phyloP scores from a whole-genome alignment of 2,113 vertebrate genomes.

The Eublepharis macularius region DNA sequence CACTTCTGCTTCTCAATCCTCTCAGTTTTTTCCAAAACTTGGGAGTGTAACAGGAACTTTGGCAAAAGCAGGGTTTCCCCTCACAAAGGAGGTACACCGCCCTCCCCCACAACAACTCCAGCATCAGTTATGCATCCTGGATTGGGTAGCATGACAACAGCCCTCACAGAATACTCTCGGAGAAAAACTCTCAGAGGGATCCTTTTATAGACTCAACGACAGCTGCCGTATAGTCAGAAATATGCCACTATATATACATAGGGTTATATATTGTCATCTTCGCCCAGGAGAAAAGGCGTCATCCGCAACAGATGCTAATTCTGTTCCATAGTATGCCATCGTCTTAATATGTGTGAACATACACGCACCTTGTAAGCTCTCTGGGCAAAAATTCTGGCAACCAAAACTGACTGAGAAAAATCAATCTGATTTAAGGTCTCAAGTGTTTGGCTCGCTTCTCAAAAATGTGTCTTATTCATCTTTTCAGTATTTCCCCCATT shows the following conservation, averaged over 20 bases:
- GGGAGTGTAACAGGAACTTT: neutral
- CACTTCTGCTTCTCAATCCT: neutral
- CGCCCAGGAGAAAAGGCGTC: neutral
- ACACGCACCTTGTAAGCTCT: neutral
- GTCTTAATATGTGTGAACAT: neutral
- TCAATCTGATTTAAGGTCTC: neutral
- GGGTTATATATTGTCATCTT: slow-evolving; percentile 11
- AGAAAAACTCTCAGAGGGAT: slow-evolving; percentile 19
- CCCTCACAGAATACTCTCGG: neutral
- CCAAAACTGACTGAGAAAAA: neutral
- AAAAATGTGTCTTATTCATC: neutral
- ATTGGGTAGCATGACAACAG: slow-evolving; percentile 11
- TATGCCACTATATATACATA: neutral
- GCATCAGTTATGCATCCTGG: rapidly evolving
- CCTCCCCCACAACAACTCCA: no score
- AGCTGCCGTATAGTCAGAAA: slow-evolving; percentile 24
- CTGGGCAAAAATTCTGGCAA: neutral
- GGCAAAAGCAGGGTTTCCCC: neutral
- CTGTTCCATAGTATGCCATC: neutral
- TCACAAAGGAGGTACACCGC: neutral
- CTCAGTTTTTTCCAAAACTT: neutral
- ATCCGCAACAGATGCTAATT: neutral
- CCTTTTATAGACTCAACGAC: neutral
- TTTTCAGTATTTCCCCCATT: neutral
- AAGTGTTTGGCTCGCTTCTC: neutral